Evolutionary conservation across 2,888 invertebrate genomes (phyloP).

Genomic region (Torymus texanus): DNA sequence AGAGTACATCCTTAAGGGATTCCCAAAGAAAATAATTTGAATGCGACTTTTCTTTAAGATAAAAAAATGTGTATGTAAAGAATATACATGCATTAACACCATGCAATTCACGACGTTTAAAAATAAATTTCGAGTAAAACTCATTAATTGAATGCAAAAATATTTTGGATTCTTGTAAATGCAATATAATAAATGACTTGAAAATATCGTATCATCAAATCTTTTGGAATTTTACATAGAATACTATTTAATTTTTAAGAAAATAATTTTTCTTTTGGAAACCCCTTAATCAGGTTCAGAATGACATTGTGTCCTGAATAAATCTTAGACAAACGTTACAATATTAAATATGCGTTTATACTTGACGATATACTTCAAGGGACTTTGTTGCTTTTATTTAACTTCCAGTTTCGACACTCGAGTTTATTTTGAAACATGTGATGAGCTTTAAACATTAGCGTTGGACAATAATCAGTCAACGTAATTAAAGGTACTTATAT

Average conservation of each 20-base stretch:
- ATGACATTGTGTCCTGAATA: slow-evolving; percentile 69
- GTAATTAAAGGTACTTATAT: slow-evolving; percentile 52
- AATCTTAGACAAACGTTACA: slow-evolving; percentile 69
- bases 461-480: slow-evolving; percentile 50
- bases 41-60: background rate
- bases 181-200: slow-evolving; percentile 15
- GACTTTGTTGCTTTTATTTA: slow-evolving; percentile 53
- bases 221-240: slow-evolving; percentile 3
- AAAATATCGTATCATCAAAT: slow-evolving; percentile 13
- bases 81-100: too few species aligned
- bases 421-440: slow-evolving; percentile 39
- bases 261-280: slow-evolving; percentile 63
- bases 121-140: too few species aligned
- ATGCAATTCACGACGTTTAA: too few species aligned
- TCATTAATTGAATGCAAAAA: too few species aligned
- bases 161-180: too few species aligned
- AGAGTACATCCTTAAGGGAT: slow-evolving; percentile 73
- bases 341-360: slow-evolving; percentile 69
- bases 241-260: slow-evolving; percentile 44
- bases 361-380: slow-evolving; percentile 64
- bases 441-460: slow-evolving; percentile 51
- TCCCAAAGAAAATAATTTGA: slow-evolving; percentile 63
- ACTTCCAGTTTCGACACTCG: slow-evolving; percentile 51
- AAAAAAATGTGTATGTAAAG: too few species aligned
- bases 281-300: slow-evolving; percentile 70